Evolutionary conservation across 2,888 invertebrate genomes (phyloP), one percentile per base, ranked within the genome.

Genomic region (Melieria crassipennis): DNA sequence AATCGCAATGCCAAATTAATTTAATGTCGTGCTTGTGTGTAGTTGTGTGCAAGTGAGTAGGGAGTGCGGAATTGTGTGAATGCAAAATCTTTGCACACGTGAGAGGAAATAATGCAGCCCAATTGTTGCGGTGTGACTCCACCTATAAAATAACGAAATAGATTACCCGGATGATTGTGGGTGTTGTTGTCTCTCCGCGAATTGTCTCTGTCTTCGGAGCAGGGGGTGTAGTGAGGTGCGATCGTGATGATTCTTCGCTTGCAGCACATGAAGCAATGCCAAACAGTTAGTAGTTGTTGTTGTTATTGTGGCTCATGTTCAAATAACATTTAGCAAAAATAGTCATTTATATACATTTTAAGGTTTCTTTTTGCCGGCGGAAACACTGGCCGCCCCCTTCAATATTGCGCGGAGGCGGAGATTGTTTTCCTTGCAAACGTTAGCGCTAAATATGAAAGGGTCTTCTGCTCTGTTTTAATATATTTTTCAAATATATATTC

Each of bases 261-360:
- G 30, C 30, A 30, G 30, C 30, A 30, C 30, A 30, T 30, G 30
- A 30, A 30, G 30, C 30, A 30, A 30, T 30, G 30, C 30, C 30
- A 30, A 30, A 30, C 30, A 30, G 30, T 30, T 30, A 30, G 30
- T 52, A 52, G n/a, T 52, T 50, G 50, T 50, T 50, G 7, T 80
- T 72, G 71, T 75, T 77, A 72, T 75, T 80, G 80, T 80, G 78
- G 30, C 42, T 80, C 78, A 74, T 81, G 80, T 80, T 80, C 75
- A 80, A 81, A 80, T 82, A 80, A 82, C 82, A 82, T 82, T 81
- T 80, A 80, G 82, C 82, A 80, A 82, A 80, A 80, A 80, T 82
- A 80, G 81, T 81, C 76, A 77, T 81, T 57, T 65, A 58, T 65
- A 13, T 67, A 70, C 66, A 73, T 77, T 80, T 76, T 81, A 73